Evolutionary conservation across 2,113 vertebrate species (phyloP), one percentile per base, ranked within the genome.

Genomic region (Etia nguti): DNA sequence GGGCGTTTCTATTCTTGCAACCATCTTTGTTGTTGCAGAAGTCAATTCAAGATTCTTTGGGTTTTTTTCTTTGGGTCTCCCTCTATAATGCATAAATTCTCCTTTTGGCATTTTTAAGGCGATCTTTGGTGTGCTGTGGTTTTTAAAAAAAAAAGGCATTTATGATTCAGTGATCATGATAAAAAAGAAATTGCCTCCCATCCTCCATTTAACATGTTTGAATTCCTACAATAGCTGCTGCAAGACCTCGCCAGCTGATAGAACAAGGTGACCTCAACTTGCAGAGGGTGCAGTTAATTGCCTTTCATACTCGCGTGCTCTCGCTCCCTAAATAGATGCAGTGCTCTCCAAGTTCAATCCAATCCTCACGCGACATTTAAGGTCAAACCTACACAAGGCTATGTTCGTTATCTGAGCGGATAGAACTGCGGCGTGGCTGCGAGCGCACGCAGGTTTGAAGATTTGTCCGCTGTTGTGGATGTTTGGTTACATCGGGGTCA

Each of bases 221-320:
- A 68, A 56, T 88, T 85, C 57, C 81, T 68, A 29, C 79, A 54
- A 8, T 82, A 82, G 84, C 80, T 65, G 80, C 84, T n/a, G 91
- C 68, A 13, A 59, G 62, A 60, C 82, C 38, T 88, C 80, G 5
- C 34, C 80, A 89, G 88, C 92, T 54, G 82, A 89, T 2, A 26
- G 91, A 93, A 84, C 92, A 94, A 94, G 93, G 94, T 93, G 92
- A 95, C 95, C 93, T 91, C 84, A 89, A 83, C 89, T 86, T 59
- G 34, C 86, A 43, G 81, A 86, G 88, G 65, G 83, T 65, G 90
- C 86, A 31, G 88, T 86, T 94, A 94, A 92, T 93, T 94, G 92
- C 92, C 90, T 94, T 85, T 81, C 85, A 70, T 77, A 41, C 80
- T 79, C 80, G 55, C 36, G 10, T 41, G 86, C 88, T 57, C 87